These are phyloP conservation scores for Cynaeus angustus DNA, from an alignment of 2,888 invertebrate species.

Conservation along the genomic window DNA sequence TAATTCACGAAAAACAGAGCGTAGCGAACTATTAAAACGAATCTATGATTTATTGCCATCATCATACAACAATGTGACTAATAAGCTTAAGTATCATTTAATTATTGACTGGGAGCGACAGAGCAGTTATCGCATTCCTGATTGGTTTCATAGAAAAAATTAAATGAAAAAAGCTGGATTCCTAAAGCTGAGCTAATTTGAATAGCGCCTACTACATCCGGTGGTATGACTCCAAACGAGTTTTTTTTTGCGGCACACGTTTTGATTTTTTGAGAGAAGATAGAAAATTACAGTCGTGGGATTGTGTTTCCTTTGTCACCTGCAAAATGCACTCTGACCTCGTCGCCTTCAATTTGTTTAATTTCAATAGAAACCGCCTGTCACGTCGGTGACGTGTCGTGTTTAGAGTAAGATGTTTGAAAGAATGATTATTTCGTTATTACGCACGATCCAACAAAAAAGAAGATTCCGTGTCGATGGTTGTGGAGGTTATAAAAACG, in stretches of 20 bases:
- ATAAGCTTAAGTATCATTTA: constrained; percentile 40
- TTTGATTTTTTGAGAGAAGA: constrained; percentile 25
- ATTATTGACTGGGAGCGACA: constrained; percentile 44
- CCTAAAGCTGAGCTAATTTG: constrained; percentile 17
- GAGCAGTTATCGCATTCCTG: constrained; percentile 42
- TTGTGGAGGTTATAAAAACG: constrained; percentile 24
- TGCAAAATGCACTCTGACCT: constrained; percentile 38
- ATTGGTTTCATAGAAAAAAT: constrained; percentile 40
- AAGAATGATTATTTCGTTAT: constrained; percentile 38
- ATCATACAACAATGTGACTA: constrained; percentile 37
- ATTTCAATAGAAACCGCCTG: constrained; percentile 47
- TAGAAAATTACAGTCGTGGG: constrained; percentile 43
- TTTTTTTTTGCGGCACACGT: constrained; percentile 29
- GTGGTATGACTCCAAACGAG: constrained; percentile 23
- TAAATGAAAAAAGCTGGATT: constrained; percentile 19
- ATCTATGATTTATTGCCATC: constrained; percentile 36
- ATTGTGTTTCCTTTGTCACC: constrained; percentile 44
- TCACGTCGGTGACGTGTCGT: constrained; percentile 46
- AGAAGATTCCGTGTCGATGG: constrained; percentile 31
- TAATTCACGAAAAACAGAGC: constrained; percentile 10
- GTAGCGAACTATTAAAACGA: constrained; percentile 18
- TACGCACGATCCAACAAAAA: constrained; percentile 40
- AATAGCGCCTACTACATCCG: constrained; percentile 45
- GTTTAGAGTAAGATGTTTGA: constrained; percentile 46
- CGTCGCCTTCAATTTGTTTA: constrained; percentile 45